phyloP scores from a whole-genome alignment of 1,140 invertebrate species.

The Ladona fulva region DNA sequence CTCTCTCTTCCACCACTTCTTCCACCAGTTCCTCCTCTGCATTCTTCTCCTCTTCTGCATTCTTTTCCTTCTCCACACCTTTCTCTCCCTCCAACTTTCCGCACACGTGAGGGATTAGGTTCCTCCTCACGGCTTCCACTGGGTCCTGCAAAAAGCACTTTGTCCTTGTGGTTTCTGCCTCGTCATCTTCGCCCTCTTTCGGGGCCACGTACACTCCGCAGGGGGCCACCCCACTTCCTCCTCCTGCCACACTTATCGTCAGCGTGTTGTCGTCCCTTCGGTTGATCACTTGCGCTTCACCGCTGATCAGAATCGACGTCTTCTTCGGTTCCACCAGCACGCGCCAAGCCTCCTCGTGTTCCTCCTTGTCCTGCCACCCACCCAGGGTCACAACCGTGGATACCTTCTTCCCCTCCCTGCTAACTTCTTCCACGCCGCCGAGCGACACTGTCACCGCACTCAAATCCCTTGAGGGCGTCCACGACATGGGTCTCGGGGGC shows the following conservation, averaged over 20 bases:
- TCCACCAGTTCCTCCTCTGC: not conserved
- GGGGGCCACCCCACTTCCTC: conserved; percentile 1
- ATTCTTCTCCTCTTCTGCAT: not conserved
- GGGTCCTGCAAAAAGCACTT: conserved; percentile 49
- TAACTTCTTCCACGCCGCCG: not conserved
- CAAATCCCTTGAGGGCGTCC: not conserved
- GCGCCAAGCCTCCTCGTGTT: not conserved
- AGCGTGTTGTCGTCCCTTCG: conserved; percentile 25
- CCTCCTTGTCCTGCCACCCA: not conserved
- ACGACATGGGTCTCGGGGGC: conserved; percentile 25
- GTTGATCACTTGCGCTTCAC: conserved; percentile 29
- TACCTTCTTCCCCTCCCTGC: not conserved
- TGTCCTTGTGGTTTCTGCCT: conserved; percentile 19
- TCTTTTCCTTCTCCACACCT: not conserved
- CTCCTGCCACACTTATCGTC: conserved; percentile 29
- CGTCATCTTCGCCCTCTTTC: conserved; percentile 25
- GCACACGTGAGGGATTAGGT: conserved; percentile 61
- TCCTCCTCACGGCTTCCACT: conserved; percentile 57
- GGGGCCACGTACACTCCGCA: conserved; percentile 17
- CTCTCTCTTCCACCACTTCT: not conserved
- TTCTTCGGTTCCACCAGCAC: conserved; percentile 8
- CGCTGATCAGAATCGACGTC: conserved; percentile 26
- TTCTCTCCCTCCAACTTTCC: conserved; percentile 35
- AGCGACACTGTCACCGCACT: not conserved
- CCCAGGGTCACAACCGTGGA: not conserved